phyloP scores from a whole-genome alignment of 1,140 invertebrate species.

The Drosophila azteca region DNA sequence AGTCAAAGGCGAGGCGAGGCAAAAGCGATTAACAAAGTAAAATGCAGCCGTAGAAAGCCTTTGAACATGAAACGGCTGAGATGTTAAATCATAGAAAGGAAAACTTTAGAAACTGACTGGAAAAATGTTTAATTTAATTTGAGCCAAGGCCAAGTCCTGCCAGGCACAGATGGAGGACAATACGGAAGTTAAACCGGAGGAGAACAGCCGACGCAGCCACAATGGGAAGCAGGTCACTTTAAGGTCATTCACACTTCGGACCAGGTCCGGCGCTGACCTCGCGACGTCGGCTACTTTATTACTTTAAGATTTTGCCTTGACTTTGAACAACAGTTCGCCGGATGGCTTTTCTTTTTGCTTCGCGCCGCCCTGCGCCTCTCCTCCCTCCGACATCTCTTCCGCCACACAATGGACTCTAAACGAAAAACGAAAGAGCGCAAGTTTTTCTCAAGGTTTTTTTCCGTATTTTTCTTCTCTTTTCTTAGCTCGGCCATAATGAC shows the following conservation, averaged over 20 bases:
- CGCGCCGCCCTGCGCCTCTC: constrained; percentile 18
- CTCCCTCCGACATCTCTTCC: constrained; percentile 26
- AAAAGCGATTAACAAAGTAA: constrained; percentile 33
- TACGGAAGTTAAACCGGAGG: constrained; percentile 19
- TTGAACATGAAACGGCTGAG: constrained; percentile 2
- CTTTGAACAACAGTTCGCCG: constrained; percentile 78
- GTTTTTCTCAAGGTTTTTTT: constrained; percentile 62
- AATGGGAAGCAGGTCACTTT: constrained; percentile 67
- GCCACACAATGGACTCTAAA: constrained; percentile 55
- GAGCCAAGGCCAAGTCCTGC: constrained; percentile 62
- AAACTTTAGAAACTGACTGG: constrained; percentile 43
- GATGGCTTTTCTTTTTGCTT: constrained; percentile 60
- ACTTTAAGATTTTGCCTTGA: constrained; percentile 81
- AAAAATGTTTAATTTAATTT: constrained; percentile 66
- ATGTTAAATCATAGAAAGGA: constrained; percentile 4
- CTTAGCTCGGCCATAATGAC: constrained; percentile 51
- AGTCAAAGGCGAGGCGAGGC: constrained; percentile 31
- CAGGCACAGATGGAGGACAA: constrained; percentile 3
- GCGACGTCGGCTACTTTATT: constrained; percentile 74
- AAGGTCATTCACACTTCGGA: constrained; percentile 74
- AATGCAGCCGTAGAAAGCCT: constrained; percentile 13
- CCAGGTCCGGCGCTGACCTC: constrained; percentile 60
- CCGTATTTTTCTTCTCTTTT: constrained; percentile 43
- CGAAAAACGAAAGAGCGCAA: constrained; percentile 68
- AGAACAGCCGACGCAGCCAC: constrained; percentile 13